Conservation (phyloP, 2,113 vertebrate genomes). For the Smithornis capensis region DNA sequence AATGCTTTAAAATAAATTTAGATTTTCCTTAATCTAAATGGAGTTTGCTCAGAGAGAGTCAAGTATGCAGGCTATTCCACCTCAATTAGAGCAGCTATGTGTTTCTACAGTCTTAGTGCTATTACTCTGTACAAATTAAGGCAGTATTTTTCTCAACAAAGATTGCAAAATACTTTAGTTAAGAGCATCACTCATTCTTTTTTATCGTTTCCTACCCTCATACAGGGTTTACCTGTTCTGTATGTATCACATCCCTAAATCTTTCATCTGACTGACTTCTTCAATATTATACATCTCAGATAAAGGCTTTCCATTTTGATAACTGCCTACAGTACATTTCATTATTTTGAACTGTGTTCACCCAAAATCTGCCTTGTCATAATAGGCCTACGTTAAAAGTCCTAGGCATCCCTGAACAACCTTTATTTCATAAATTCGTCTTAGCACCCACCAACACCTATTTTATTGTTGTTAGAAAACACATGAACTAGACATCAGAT, state of each 20-base stretch:
- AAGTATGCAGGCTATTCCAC: neutral
- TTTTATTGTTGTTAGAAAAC: neutral
- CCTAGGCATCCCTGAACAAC: neutral
- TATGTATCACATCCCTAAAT: neutral
- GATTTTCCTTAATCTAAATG: neutral
- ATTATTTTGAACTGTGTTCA: neutral
- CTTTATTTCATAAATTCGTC: neutral
- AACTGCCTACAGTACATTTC: neutral
- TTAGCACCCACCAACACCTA: neutral
- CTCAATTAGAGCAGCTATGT: constrained; percentile 2
- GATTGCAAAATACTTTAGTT: neutral
- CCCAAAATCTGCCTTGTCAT: neutral
- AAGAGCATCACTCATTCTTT: neutral
- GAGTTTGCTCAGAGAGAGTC: neutral
- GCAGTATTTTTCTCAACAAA: neutral
- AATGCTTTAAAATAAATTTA: neutral
- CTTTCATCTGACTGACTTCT: neutral
- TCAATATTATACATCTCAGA: neutral
- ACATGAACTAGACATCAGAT: neutral
- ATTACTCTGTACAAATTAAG: neutral
- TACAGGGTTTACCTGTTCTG: neutral
- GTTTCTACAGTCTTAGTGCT: neutral
- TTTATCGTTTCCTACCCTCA: neutral
- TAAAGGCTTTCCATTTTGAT: neutral
- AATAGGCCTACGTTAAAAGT: neutral